Base-by-base conservation (phyloP, 2,888 invertebrate species). In the Clusia tigrina region DNA sequence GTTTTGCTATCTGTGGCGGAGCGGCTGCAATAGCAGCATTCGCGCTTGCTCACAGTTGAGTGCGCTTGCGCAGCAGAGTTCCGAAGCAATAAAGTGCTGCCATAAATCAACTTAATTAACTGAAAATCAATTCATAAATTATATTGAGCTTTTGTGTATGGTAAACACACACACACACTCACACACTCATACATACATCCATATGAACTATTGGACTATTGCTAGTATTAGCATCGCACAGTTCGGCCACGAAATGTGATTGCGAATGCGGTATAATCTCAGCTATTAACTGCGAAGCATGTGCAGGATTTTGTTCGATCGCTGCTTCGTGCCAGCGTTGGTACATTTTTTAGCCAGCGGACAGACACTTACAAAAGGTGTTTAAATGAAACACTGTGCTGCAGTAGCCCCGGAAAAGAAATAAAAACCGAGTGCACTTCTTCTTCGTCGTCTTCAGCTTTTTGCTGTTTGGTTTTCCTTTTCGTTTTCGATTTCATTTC, bases 71-170 rank as follows among this genome's bases (percentile, higher is more conserved):
- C 71, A 72, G 68, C 69, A 72, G 70, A 71, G 73, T 70, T 73
- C 71, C 71, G 70, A 73, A 74, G 77, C 71, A 74, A 76, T 77
- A 77, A 78, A 77, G 74, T 74, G 76, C 69, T 67, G 74, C 74
- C 71, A 78, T 78, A 78, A 78, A 78, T 78, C 78, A 78, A 78
- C 74, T 77, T 78, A 78, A 78, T 78, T 78, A 78, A 78, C 78
- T 77, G 76, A 77, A 78, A 78, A 78, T 78, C 78, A 78, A 78
- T 78, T 74, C 77, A 77, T 77, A 77, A 77, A 78, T 77, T 77
- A 76, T 62, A 63, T 60, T 68, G 66, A 64, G 64, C 63, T 46
- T 46, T 6, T 56, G 55, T 55, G 26, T 52, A 32, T 24, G 23
- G 58, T 53, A 37, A 23, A 17, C 26, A 60, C 26, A 55, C 22